Percentiles rank a stretch among this genome's conserved stretches.
Conservation (phyloP, 1,140 invertebrate species). For the Chlorops oryzae region DNA sequence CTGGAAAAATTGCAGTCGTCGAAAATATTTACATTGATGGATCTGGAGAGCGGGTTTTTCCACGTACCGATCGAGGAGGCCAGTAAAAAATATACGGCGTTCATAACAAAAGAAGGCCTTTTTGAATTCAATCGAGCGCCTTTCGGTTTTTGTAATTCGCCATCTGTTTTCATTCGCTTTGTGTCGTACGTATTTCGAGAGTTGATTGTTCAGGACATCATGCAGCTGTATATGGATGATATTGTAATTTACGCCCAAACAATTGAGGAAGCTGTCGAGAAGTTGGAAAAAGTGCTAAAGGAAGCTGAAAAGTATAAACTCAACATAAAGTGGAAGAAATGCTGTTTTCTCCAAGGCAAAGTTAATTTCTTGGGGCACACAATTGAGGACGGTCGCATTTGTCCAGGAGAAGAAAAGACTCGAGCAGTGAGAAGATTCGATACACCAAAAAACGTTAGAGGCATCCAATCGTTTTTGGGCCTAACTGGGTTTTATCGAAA, state of each 20-base stretch:
- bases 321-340: slow-evolving; percentile 41
- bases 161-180: slow-evolving; percentile 43
- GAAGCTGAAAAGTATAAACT: slow-evolving; percentile 32
- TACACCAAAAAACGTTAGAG: not conserved
- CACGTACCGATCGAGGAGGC: slow-evolving; percentile 1
- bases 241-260: slow-evolving; percentile 1
- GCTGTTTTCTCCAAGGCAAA: slow-evolving; percentile 22
- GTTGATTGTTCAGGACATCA: not conserved
- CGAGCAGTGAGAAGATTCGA: slow-evolving; percentile 32
- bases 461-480: not conserved
- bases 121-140: slow-evolving; percentile 1
- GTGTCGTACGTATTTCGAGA: slow-evolving; percentile 27
- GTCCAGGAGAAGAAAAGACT: slow-evolving; percentile 25
- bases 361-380: slow-evolving; percentile 37
- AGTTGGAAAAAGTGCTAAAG: slow-evolving; percentile 21
- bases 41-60: slow-evolving; percentile 10
- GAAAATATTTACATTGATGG: slow-evolving; percentile 15
- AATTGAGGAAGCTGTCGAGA: slow-evolving; percentile 13
- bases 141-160: slow-evolving; percentile 16
- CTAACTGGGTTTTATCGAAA: not conserved
- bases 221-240: slow-evolving; percentile 9
- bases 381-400: slow-evolving; percentile 19
- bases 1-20: slow-evolving; percentile 15
- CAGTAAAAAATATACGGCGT: slow-evolving; percentile 5
- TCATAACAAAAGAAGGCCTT: not conserved